These are phyloP conservation scores for Otis tarda DNA, from an alignment of 2,113 vertebrate genomes.

Conservation along the genomic window DNA sequence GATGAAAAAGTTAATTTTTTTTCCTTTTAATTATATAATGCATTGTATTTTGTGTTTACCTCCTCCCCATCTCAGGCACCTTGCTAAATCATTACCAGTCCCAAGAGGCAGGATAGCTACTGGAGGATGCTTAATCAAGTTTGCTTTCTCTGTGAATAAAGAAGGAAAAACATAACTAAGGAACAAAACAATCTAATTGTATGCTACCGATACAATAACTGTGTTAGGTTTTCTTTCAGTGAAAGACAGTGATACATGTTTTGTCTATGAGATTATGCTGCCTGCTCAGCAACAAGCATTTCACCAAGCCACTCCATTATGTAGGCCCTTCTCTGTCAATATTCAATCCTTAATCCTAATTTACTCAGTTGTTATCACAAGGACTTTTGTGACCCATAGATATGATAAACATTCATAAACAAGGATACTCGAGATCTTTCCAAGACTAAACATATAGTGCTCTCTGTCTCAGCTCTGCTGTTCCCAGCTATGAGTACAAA, in stretches of 20 bases:
- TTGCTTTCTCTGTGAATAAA: slow-evolving; percentile 88
- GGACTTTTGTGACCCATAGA: background rate
- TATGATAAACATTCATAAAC: background rate
- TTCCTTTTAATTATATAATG: background rate
- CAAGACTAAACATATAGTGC: background rate
- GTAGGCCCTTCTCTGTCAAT: background rate
- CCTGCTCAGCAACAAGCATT: background rate
- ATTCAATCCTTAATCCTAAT: background rate
- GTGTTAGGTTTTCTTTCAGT: background rate
- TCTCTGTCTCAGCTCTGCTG: background rate
- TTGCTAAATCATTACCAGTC: slow-evolving; percentile 94
- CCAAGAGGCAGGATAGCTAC: slow-evolving; percentile 96
- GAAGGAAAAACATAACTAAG: background rate
- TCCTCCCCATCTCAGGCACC: slow-evolving; percentile 96
- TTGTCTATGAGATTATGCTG: background rate
- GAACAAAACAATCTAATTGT: background rate
- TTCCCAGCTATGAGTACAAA: background rate
- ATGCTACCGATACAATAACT: background rate
- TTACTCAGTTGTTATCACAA: background rate
- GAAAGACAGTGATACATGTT: background rate
- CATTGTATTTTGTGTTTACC: slow-evolving; percentile 77
- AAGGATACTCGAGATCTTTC: background rate
- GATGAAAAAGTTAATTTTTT: background rate
- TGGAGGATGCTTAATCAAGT: slow-evolving; percentile 89
- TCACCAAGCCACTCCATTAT: background rate